phyloP scores from a whole-genome alignment of 2,888 invertebrate genomes.

The Aelia acuminata region DNA sequence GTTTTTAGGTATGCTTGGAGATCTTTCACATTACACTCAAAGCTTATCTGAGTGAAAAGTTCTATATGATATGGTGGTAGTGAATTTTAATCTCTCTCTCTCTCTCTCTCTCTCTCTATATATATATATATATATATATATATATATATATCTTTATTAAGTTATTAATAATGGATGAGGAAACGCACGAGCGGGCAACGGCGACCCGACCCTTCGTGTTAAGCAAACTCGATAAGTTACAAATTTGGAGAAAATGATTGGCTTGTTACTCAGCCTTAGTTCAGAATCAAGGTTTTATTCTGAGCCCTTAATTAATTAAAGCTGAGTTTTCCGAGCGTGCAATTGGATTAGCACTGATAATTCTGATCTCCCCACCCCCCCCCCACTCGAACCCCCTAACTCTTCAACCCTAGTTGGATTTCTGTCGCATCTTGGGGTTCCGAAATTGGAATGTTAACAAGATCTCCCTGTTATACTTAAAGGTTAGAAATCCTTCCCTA shows the following conservation, averaged over 20 bases:
- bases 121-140: not conserved
- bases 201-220: not conserved
- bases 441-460: conserved; percentile 28
- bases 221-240: conserved; percentile 16
- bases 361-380: not conserved
- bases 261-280: conserved; percentile 32
- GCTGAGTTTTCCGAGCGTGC: conserved; percentile 28
- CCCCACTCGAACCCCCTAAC: too few species aligned
- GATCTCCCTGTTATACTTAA: not conserved
- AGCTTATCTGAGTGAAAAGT: too few species aligned
- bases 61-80: too few species aligned
- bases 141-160: not conserved
- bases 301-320: conserved; percentile 23
- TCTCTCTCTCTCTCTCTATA: too few species aligned
- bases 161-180: not conserved
- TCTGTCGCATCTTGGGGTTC: conserved; percentile 32
- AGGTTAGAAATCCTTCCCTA: not conserved
- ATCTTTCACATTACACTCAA: too few species aligned
- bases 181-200: conserved; percentile 1
- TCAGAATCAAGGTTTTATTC: conserved; percentile 27
- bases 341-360: conserved; percentile 28
- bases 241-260: conserved; percentile 35
- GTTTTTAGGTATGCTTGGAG: too few species aligned
- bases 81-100: too few species aligned
- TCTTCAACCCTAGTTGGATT: conserved; percentile 28